These are phyloP conservation scores for Galeopterus variegatus DNA, from an alignment of 2,113 vertebrate genomes.

Conservation along the genomic window DNA sequence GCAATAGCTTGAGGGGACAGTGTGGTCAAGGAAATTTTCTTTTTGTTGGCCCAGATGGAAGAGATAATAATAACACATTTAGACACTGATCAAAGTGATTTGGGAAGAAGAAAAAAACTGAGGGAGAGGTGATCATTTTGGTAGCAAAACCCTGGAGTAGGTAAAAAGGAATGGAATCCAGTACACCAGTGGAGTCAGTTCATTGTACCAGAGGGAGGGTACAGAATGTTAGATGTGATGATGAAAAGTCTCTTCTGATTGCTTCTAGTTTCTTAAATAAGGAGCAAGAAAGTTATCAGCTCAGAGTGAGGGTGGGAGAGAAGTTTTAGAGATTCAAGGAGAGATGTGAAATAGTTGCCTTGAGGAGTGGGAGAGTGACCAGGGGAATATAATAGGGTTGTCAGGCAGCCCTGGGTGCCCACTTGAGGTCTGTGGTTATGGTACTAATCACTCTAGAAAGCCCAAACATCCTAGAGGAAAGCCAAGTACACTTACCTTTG, in stretches of 20 bases:
- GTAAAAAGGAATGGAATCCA: neutral
- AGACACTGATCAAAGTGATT: neutral
- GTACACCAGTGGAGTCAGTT: neutral
- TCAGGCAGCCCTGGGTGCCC: neutral
- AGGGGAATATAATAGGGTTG: neutral
- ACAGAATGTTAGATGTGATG: neutral
- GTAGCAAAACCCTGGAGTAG: slow-evolving; percentile 15
- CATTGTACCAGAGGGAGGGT: neutral
- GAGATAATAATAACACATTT: neutral
- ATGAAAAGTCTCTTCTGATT: neutral
- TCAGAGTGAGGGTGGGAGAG: neutral
- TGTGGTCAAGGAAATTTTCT: neutral
- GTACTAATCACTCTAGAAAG: slow-evolving; percentile 5
- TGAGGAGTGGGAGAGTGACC: neutral
- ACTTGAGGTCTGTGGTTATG: neutral
- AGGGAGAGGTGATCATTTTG: slow-evolving; percentile 12
- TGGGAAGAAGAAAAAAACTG: neutral
- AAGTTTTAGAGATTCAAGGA: neutral
- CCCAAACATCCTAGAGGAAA: neutral
- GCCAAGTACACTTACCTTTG: neutral
- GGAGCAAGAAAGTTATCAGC: neutral
- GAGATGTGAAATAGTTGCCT: neutral
- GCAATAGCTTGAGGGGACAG: neutral
- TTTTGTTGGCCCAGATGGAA: neutral
- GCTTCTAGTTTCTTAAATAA: neutral